phyloP scores from a whole-genome alignment of 2,797 vertebrate genomes.

The Takifugu rubripes region DNA sequence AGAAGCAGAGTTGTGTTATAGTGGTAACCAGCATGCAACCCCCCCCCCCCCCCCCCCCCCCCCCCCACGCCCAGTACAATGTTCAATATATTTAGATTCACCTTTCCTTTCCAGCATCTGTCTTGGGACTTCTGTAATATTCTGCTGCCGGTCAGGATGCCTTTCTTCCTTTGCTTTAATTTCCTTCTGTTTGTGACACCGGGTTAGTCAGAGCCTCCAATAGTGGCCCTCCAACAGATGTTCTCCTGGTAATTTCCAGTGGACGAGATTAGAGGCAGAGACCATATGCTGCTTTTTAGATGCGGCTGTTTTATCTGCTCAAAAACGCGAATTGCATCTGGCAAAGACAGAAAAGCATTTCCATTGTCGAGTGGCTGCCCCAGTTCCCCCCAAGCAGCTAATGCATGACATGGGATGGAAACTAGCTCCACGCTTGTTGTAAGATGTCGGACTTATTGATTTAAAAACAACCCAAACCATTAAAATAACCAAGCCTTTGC shows the following conservation, averaged over 20 bases:
- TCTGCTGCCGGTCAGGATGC: constrained; percentile 17
- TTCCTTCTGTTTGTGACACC: constrained; percentile 45
- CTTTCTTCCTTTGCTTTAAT: constrained; percentile 50
- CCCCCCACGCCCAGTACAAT: not conserved
- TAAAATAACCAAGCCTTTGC: not conserved
- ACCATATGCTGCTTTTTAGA: constrained; percentile 52
- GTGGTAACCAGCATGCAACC: constrained; percentile 8
- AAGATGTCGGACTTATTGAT: not conserved
- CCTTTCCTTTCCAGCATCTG: constrained; percentile 22
- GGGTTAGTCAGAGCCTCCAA: constrained; percentile 36
- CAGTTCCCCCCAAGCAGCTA: too few species aligned
- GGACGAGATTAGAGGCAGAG: constrained; percentile 47
- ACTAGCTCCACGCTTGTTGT: not conserved
- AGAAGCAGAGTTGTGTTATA: too few species aligned
- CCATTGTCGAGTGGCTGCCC: constrained; percentile 1
- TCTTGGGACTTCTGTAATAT: constrained; percentile 26
- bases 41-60: not conserved
- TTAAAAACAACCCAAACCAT: not conserved
- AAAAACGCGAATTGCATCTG: constrained; percentile 27
- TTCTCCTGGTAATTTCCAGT: constrained; percentile 48
- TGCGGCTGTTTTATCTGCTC: constrained; percentile 30
- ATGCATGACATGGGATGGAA: too few species aligned
- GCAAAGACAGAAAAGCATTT: constrained; percentile 35
- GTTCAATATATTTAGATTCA: constrained; percentile 39
- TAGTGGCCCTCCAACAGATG: constrained; percentile 53